These are phyloP conservation scores for Oreonectes daqikongensis DNA, from an alignment of 2,797 vertebrate species.

Conservation along the genomic window DNA sequence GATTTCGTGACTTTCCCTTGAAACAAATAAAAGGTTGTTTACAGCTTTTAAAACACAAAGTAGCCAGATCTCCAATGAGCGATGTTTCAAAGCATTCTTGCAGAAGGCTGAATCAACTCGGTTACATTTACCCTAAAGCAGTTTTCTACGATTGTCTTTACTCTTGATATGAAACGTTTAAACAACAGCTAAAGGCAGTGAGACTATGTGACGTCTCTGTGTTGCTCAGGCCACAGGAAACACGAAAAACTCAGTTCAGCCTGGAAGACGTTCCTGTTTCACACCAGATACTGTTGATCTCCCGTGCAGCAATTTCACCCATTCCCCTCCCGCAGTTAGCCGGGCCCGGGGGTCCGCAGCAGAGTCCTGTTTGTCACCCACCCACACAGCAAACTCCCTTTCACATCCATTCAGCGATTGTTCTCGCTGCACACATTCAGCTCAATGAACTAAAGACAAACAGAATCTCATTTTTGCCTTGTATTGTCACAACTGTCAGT, in stretches of 20 bases:
- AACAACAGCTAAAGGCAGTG: conserved; percentile 29
- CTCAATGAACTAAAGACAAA: conserved; percentile 18
- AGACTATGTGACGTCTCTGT: conserved; percentile 36
- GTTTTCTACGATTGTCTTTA: conserved; percentile 29
- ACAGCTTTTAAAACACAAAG: not conserved
- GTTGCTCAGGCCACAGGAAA: conserved; percentile 65
- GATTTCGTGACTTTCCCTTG: no score
- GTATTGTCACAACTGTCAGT: conserved; percentile 40
- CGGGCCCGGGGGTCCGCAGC: conserved; percentile 41
- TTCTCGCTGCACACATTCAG: conserved; percentile 30
- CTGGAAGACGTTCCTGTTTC: conserved; percentile 64
- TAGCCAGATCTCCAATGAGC: conserved; percentile 6
- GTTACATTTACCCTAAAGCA: conserved; percentile 14
- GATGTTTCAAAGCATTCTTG: conserved; percentile 33
- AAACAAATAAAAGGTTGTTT: not conserved
- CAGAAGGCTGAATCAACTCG: not conserved
- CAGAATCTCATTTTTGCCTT: conserved; percentile 29
- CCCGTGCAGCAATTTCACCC: conserved; percentile 53
- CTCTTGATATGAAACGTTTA: conserved; percentile 28
- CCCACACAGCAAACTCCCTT: conserved; percentile 45
- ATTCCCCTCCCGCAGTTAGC: conserved; percentile 44
- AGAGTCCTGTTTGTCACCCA: conserved; percentile 26
- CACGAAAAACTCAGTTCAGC: conserved; percentile 66
- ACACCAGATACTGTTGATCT: conserved; percentile 70
- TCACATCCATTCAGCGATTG: conserved; percentile 53